Base-by-base conservation (phyloP, 2,888 invertebrate genomes). In the Eupithecia tripunctaria region DNA sequence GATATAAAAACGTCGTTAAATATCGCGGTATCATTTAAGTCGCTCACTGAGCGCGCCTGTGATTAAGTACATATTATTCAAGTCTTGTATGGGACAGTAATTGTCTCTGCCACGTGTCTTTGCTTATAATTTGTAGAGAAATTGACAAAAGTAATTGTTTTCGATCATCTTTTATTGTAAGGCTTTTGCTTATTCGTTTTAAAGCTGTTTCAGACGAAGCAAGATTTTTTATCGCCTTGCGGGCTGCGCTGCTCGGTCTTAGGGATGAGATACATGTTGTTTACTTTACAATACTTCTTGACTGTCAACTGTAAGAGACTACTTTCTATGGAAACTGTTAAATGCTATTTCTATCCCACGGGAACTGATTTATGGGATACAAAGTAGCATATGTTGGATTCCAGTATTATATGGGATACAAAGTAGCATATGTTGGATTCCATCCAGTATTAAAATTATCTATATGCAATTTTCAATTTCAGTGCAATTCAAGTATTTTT, bases 1-100 rank as follows among this genome's bases (percentile, higher is more conserved):
- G 75, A 68, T 75, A 70, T 72, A 68, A 75, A 74, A 75, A 72
- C 10, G 59, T 72, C 68, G 67, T 72, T 70, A 70, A 68, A 67
- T 51, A 27, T 51, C 21, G 21, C 56, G 25, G 21, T 56, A 56
- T 25, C 25, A 4, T 56, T 56, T 56, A 56, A 14, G 56, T 21
- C 56, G 56, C 56, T 56, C 56, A 21, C 47, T 5, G 56, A 25
- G 1, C 56, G 5, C 56, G 5, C 56, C 14, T 21, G 12, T 25
- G 3, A 12, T 5, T 51, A 56, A 56, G 8, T 56, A 14, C 0
- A 56, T 47, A 47, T 25, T 36, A 70, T 36, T 63, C 7, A 32
- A 21, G 62, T 63, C 62, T 63, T 51, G 47, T 56, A 56, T 25
- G 12, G 56, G 56, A 56, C 12, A 14, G 5, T 56, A 8, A 56